Base-by-base conservation (phyloP, 2,888 invertebrate genomes). In the Smittia sp. region DNA sequence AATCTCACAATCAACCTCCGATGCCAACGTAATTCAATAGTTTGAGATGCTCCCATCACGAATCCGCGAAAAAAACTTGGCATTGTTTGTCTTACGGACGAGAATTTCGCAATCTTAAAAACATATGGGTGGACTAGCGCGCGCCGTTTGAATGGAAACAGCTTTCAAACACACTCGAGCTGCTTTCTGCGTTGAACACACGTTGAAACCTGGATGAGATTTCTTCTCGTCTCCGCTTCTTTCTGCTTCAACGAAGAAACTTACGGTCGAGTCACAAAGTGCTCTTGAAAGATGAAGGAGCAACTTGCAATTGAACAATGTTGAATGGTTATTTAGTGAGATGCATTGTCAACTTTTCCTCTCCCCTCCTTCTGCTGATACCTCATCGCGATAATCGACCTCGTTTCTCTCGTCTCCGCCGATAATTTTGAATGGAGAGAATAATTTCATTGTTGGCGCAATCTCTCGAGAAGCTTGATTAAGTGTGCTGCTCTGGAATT, bases 51-150 rank as follows among this genome's bases (percentile, higher is more conserved):
- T 0, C 25, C 3, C 22, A 22, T 22, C 27, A 20, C 38, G 25
- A 32, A 18, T 32, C 9, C 32, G 20, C 15, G 20, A 24, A 52
- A 38, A 72, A 62, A 72, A 39, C 11, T 22, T 39, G n/a, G 13
- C 58, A 62, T 72, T 72, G 72, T 38, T 58, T n/a, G 38, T 15
- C 32, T 54, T n/a, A 39, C 20, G 25, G 18, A 2, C 4, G 62
- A 72, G 38, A 72, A 62, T 62, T 72, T 72, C 32, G 72, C 72
- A 39, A 62, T 62, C 58, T 32, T 62, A 38, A 58, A 62, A 72
- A 72, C 72, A 72, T 54, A 62, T 72, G 72, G 72, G 39, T 39
- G 22, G 65, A 65, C 18, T 67, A n/a, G 46, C 39, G 46, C 62
- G 20, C 72, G 72, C 58, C 58, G 62, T 62, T 62, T 72, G 72